Conservation (phyloP, 2,797 vertebrate species). For the Spheniscus humboldti region DNA sequence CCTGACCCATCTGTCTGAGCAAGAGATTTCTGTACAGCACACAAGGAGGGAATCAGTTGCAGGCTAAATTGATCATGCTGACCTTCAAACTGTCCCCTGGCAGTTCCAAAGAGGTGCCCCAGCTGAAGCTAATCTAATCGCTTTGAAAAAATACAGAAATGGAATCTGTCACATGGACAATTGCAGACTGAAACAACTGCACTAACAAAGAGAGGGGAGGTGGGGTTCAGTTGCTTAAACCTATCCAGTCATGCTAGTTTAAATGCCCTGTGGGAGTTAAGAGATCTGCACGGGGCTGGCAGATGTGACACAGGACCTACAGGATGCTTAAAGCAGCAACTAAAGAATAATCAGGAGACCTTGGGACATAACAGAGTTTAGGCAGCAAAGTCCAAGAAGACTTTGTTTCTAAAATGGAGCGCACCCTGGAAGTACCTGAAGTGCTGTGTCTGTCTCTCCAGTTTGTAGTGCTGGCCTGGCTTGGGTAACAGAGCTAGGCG, state of each 20-base stretch:
- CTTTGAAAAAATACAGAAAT: not conserved
- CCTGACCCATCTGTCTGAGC: not conserved
- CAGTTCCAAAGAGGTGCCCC: not conserved
- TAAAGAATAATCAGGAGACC: not conserved
- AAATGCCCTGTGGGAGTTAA: not conserved
- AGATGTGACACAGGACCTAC: not conserved
- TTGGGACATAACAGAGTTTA: not conserved
- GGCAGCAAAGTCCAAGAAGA: not conserved
- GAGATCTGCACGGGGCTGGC: not conserved
- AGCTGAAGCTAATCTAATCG: not conserved
- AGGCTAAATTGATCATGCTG: not conserved
- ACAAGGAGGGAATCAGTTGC: not conserved
- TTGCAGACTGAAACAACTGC: not conserved
- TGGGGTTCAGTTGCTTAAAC: not conserved
- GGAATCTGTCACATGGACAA: not conserved
- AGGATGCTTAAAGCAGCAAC: not conserved
- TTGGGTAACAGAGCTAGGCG: not conserved
- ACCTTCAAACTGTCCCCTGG: slow-evolving; percentile 17
- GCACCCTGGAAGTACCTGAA: not conserved
- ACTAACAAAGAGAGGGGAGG: not conserved
- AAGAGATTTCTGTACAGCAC: not conserved
- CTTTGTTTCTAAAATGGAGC: not conserved
- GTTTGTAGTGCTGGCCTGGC: not conserved
- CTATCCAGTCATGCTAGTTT: not conserved
- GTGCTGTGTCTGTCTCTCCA: not conserved